phyloP scores from a whole-genome alignment of 1,140 invertebrate genomes.

The Papilio polyxenes region DNA sequence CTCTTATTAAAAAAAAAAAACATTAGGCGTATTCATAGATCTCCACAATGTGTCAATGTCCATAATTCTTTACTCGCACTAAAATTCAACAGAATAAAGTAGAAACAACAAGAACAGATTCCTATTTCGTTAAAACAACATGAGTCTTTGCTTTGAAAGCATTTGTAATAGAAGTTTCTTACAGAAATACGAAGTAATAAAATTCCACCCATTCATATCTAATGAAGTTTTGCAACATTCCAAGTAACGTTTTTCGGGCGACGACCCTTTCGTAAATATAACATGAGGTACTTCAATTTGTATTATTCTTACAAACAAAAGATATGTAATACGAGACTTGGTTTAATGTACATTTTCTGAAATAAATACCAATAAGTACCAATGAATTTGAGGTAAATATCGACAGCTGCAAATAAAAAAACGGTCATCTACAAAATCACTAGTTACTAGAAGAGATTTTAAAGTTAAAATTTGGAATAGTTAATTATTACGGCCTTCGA shows the following conservation, averaged over 20 bases:
- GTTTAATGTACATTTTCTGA: not conserved
- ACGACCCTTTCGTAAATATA: conserved; percentile 14
- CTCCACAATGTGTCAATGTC: no score
- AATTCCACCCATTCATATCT: conserved; percentile 27
- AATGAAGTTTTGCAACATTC: not conserved
- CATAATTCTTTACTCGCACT: not conserved
- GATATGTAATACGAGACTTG: not conserved
- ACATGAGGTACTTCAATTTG: conserved; percentile 10
- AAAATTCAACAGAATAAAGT: not conserved
- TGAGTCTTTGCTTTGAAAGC: not conserved
- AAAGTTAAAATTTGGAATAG: no score
- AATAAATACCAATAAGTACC: not conserved
- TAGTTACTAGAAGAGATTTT: no score
- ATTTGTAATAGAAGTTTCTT: not conserved
- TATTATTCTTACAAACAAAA: conserved; percentile 13
- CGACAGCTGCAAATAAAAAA: no score
- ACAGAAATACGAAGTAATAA: conserved; percentile 15
- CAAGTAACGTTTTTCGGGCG: not conserved
- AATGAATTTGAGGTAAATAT: no score
- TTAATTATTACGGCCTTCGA: no score
- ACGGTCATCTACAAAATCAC: no score
- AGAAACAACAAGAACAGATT: not conserved
- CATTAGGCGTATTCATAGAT: no score
- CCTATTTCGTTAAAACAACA: not conserved
- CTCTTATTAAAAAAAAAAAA: no score